phyloP scores from a whole-genome alignment of 2,888 invertebrate genomes.

The Syrista parreyssii region DNA sequence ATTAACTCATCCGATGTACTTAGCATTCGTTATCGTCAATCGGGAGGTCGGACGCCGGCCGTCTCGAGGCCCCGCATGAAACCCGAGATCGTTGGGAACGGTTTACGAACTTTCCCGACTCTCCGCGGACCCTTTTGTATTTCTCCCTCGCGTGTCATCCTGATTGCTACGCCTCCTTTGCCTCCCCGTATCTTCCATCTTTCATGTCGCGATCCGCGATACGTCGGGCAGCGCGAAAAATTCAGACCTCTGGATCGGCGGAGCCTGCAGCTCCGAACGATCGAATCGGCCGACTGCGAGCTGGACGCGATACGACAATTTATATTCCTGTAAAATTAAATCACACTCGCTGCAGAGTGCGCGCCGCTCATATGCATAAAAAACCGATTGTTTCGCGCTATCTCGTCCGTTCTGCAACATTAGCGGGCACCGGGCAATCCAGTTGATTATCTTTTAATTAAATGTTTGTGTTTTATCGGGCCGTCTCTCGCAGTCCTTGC shows the following conservation, averaged over 20 bases:
- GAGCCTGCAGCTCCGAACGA: conserved; percentile 2
- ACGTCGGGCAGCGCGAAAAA: conserved; percentile 12
- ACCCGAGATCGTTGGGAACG: conserved; percentile 58
- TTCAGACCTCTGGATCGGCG: neutral
- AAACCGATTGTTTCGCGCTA: conserved; percentile 53
- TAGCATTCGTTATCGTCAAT: conserved; percentile 63
- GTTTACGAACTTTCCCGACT: neutral
- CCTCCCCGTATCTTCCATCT: conserved; percentile 12
- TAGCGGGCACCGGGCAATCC: conserved; percentile 50
- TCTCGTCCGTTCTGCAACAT: conserved; percentile 51
- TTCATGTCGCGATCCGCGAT: conserved; percentile 19
- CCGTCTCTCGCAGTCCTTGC: conserved; percentile 6
- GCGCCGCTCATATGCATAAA: conserved; percentile 57
- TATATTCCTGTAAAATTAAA: conserved; percentile 61
- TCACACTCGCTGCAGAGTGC: conserved; percentile 35
- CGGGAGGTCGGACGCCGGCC: conserved; percentile 26
- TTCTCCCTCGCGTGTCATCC: too few species aligned
- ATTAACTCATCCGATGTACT: conserved; percentile 61
- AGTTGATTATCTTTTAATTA: conserved; percentile 64
- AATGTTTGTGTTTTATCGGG: conserved; percentile 61
- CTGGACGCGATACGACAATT: conserved; percentile 49
- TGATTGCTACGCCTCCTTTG: too few species aligned
- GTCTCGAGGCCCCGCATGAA: conserved; percentile 22
- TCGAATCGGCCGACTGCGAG: conserved; percentile 8
- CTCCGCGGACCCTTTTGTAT: too few species aligned